These are phyloP conservation scores for Cichladusa arquata DNA, from an alignment of 2,113 vertebrate genomes.

Conservation along the genomic window DNA sequence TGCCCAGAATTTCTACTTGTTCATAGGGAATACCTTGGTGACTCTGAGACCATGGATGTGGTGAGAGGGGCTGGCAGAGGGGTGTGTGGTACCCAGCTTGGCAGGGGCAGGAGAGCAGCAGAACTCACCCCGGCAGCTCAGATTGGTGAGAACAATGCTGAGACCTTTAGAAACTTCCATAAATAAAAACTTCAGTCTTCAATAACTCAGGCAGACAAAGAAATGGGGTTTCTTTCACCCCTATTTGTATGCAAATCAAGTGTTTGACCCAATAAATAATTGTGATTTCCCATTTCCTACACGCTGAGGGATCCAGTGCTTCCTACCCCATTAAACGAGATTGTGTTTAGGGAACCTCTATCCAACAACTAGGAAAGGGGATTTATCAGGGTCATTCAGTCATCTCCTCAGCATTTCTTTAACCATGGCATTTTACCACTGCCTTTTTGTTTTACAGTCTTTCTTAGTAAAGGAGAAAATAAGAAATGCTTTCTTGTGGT, in stretches of 20 bases:
- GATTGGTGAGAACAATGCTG: not conserved
- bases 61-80: not conserved
- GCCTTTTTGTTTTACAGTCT: not conserved
- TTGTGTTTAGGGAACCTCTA: not conserved
- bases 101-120: not conserved
- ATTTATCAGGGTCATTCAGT: not conserved
- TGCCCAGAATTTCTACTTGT: not conserved
- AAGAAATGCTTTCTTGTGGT: not conserved
- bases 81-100: not conserved
- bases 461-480: not conserved
- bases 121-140: fast-evolving
- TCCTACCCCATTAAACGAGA: not conserved
- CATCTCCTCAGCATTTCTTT: not conserved
- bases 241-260: conserved; percentile 30
- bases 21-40: not conserved
- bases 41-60: not conserved
- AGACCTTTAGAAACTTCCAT: not conserved
- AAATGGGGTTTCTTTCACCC: not conserved
- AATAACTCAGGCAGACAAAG: not conserved
- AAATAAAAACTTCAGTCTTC: not conserved
- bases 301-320: not conserved
- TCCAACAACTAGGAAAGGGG: not conserved
- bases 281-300: not conserved
- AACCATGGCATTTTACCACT: not conserved
- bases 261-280: not conserved